Evolutionary conservation across 2,797 vertebrate species (phyloP).

Genomic region (Leptodactylus fallax): DNA sequence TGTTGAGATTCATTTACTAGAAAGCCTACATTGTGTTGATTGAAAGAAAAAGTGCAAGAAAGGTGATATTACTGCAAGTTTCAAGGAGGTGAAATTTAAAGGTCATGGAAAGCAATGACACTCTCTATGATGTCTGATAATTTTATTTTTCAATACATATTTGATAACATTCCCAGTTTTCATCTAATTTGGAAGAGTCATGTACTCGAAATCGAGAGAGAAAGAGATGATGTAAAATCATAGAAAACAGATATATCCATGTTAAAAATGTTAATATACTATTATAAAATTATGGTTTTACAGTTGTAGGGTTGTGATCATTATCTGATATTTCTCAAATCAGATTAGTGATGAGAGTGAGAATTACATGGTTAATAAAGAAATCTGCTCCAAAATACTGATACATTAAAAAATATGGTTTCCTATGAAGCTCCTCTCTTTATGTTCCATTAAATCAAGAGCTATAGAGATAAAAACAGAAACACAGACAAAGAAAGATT

Average conservation of each 20-base stretch:
- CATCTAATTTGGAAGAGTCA: constrained; percentile 9
- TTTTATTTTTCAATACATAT: constrained; percentile 43
- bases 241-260: not conserved
- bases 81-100: constrained; percentile 51
- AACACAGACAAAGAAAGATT: no score
- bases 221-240: not conserved
- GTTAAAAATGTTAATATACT: not conserved
- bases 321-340: no score
- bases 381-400: no score
- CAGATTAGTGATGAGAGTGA: no score
- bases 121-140: constrained; percentile 45
- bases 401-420: constrained; percentile 12
- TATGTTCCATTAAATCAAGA: no score
- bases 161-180: constrained; percentile 32
- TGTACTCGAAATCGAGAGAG: not conserved
- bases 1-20: constrained; percentile 43
- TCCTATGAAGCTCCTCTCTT: not conserved
- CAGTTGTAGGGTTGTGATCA: not conserved
- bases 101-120: constrained; percentile 35
- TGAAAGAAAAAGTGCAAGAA: constrained; percentile 47
- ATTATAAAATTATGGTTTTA: not conserved
- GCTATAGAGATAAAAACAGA: no score
- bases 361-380: no score
- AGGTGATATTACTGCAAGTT: constrained; percentile 42
- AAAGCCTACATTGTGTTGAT: constrained; percentile 42